These are phyloP conservation scores for Chrysomallon squamiferum DNA, from an alignment of 1,140 invertebrate species.

Conservation along the genomic window DNA sequence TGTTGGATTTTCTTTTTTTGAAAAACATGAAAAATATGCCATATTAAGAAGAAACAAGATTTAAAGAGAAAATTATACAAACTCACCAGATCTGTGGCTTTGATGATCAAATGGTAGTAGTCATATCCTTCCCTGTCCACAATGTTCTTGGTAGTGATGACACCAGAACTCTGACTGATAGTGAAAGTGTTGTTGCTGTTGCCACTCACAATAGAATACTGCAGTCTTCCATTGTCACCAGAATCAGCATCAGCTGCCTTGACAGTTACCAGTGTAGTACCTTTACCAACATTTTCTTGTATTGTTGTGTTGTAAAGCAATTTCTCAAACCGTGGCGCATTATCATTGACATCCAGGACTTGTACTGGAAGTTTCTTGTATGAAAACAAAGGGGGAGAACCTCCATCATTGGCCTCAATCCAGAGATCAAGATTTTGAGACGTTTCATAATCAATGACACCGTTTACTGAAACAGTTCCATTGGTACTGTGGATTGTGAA, in stretches of 20 bases:
- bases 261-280: conserved; percentile 28
- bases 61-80: neutral
- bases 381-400: conserved; percentile 27
- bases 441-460: conserved; percentile 87
- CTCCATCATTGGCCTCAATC: conserved; percentile 85
- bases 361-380: conserved; percentile 38
- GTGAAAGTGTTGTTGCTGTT: conserved; percentile 69
- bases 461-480: conserved; percentile 80
- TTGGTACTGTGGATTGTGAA: conserved; percentile 77
- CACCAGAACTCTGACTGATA: conserved; percentile 80
- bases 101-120: conserved; percentile 82
- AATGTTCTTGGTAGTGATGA: conserved; percentile 80
- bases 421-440: conserved; percentile 82
- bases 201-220: conserved; percentile 75
- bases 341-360: conserved; percentile 75
- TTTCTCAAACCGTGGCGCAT: conserved; percentile 85
- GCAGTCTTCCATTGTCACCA: conserved; percentile 82
- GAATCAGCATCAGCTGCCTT: conserved; percentile 71
- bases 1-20: too few relatives aligned
- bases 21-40: too few relatives aligned
- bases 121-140: conserved; percentile 89
- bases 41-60: too few relatives aligned
- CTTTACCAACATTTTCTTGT: conserved; percentile 72
- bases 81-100: conserved; percentile 85
- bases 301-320: conserved; percentile 85